Evolutionary conservation across 2,888 invertebrate species (phyloP).

Genomic region (Melieria omissa): DNA sequence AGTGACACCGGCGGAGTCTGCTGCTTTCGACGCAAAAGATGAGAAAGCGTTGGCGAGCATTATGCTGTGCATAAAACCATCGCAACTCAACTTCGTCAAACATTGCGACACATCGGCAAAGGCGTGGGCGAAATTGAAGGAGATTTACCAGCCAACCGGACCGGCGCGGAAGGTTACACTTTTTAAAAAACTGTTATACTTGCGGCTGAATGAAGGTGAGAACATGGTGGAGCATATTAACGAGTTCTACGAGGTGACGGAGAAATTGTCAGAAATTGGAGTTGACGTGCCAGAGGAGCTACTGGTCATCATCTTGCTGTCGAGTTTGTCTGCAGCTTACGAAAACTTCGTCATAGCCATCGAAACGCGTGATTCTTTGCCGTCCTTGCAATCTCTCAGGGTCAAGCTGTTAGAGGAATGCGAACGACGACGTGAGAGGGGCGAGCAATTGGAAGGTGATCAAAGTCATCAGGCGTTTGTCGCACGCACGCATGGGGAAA

Average conservation of each 20-base stretch:
- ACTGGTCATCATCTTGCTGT: constrained; percentile 27
- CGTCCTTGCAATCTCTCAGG: constrained; percentile 18
- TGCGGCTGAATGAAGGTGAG: constrained; percentile 8
- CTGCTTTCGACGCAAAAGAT: constrained; percentile 27
- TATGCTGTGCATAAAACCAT: constrained; percentile 37
- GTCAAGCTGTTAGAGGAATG: constrained; percentile 32
- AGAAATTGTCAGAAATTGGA: constrained; percentile 25
- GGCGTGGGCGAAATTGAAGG: constrained; percentile 38
- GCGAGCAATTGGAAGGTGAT: neutral
- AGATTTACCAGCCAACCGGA: constrained; percentile 37
- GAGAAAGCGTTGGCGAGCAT: constrained; percentile 42
- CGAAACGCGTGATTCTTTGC: constrained; percentile 27
- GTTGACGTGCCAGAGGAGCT: constrained; percentile 25
- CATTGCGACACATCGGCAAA: constrained; percentile 29
- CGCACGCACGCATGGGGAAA: constrained; percentile 9
- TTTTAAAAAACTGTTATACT: constrained; percentile 22
- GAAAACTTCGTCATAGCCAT: constrained; percentile 29
- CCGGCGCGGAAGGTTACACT: constrained; percentile 35
- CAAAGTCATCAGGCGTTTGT: constrained; percentile 13
- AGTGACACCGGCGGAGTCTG: neutral
- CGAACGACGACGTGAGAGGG: constrained; percentile 4
- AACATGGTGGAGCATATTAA: constrained; percentile 10
- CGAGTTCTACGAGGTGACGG: constrained; percentile 14
- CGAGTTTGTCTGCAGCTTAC: no score
- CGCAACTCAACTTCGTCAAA: constrained; percentile 38